phyloP scores from a whole-genome alignment of 2,113 vertebrate genomes.

The Tachycineta bicolor region DNA sequence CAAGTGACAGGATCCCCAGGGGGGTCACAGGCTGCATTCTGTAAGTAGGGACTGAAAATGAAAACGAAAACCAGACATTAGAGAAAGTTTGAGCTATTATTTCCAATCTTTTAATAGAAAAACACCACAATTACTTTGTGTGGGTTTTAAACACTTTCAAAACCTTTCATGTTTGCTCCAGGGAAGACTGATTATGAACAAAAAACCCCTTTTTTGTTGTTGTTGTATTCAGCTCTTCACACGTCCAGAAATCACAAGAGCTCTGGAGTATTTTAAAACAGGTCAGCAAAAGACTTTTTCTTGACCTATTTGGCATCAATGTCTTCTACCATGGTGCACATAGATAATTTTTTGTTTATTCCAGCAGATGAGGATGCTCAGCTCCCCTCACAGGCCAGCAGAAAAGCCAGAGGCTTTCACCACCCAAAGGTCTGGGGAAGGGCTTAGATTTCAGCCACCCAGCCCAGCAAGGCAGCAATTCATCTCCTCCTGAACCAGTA shows the following conservation, averaged over 20 bases:
- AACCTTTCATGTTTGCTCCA: not conserved
- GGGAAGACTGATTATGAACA: not conserved
- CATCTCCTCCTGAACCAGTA: not conserved
- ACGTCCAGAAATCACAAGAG: not conserved
- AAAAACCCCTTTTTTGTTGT: rapidly evolving
- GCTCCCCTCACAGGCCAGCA: not conserved
- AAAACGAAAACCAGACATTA: not conserved
- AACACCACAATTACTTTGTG: not conserved
- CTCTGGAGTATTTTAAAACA: not conserved
- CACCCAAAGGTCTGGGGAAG: not conserved
- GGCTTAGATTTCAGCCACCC: not conserved
- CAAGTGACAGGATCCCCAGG: slow-evolving; percentile 88
- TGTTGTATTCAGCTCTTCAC: not conserved
- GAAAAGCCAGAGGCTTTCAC: not conserved
- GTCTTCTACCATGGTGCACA: rapidly evolving
- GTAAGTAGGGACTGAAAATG: slow-evolving; percentile 75
- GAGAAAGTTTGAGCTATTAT: not conserved
- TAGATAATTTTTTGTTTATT: not conserved
- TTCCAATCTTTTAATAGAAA: not conserved
- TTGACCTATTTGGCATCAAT: not conserved
- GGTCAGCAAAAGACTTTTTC: not conserved
- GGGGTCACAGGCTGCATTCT: slow-evolving; percentile 87
- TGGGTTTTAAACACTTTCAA: not conserved
- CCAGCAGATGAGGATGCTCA: not conserved
- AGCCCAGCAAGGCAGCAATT: not conserved